Evolutionary conservation across 2,797 vertebrate genomes (phyloP), one percentile per base, ranked within the genome.

Genomic region (Falco columbarius): DNA sequence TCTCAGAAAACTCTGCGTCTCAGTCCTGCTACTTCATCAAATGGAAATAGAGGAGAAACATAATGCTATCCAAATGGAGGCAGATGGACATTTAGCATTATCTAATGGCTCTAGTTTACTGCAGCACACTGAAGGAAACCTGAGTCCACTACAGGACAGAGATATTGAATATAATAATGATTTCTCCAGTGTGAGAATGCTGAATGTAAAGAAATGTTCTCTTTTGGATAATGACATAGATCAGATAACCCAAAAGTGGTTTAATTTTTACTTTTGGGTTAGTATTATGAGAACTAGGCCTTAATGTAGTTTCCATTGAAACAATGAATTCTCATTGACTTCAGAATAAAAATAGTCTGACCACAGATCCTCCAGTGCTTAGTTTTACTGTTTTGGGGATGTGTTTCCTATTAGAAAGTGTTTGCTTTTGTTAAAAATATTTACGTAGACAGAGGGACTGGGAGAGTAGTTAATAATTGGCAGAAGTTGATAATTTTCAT

Each of bases 391-490:
- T 29, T 96, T 67, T 82, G 40, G 71, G 87, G 46, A 58, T 79
- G 56, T 6, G 20, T 75, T 93, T 81, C 81, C 68, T 67, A 73
- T 44, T 89, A 81, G 59, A 68, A 95, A 91, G 14, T 32, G 56
- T 88, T 96, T 72, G 61, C 9, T 88, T 93, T 88, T 56, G 30
- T 81, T 91, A 86, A 54, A 67, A 77, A 62, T 88, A 81, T 88
- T 91, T 88, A 65, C 74, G 70, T 75, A 90, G 62, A 81, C 70
- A 75, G 46, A 77, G 46, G 54, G 56, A 67, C 15, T 26, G 21
- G 44, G 36, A 58, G 54, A 32, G 20, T 70, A 73, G 49, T 81
- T 77, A 88, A 59, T 89, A 91, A 84, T 52, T 86, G 44, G 15
- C 58, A 86, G 47, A 86, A 88, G 32, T 36, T 81, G 65, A 54